Percentiles rank a stretch among this genome's conserved stretches.
Conservation (phyloP, 1,140 invertebrate species). For the Goniozus legneri region DNA sequence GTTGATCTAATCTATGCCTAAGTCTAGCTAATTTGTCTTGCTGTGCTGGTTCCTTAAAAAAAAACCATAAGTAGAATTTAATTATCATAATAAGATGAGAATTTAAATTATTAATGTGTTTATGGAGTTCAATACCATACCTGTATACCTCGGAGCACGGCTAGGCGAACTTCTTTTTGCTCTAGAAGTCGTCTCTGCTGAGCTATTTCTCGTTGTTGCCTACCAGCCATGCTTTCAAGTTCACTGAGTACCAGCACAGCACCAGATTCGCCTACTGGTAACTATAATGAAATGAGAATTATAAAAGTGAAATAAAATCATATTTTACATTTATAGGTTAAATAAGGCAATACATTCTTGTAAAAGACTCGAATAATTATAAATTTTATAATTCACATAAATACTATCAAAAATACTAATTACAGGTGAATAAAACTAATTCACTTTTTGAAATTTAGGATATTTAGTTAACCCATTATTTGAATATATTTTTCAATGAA, state of each 20-base stretch:
- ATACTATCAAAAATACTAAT: too few relatives aligned
- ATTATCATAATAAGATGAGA: conserved; percentile 1
- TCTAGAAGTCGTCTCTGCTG: conserved; percentile 92
- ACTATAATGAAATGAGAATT: conserved; percentile 58
- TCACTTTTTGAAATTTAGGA: too few relatives aligned
- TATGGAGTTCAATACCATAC: conserved; percentile 36
- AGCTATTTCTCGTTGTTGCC: conserved; percentile 95
- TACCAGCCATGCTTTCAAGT: conserved; percentile 91
- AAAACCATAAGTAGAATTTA: too few relatives aligned
- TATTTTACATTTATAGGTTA: conserved; percentile 4
- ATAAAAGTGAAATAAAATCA: too few relatives aligned
- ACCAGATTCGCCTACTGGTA: conserved; percentile 79
- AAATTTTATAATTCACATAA: too few relatives aligned
- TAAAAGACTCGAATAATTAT: too few relatives aligned
- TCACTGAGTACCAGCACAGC: conserved; percentile 83
- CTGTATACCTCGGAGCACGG: conserved; percentile 63
- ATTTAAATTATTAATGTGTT: too few relatives aligned
- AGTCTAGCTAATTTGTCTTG: conserved; percentile 82
- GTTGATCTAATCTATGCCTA: conserved; percentile 86
- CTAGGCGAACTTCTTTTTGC: conserved; percentile 82
- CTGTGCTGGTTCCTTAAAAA: conserved; percentile 71
- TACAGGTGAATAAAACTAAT: too few relatives aligned
- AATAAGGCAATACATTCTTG: too few relatives aligned
- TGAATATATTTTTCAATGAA: too few relatives aligned
- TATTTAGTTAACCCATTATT: too few relatives aligned